These are phyloP conservation scores for Cecidostiba fungosa DNA, from an alignment of 2,888 invertebrate species.

Conservation along the genomic window DNA sequence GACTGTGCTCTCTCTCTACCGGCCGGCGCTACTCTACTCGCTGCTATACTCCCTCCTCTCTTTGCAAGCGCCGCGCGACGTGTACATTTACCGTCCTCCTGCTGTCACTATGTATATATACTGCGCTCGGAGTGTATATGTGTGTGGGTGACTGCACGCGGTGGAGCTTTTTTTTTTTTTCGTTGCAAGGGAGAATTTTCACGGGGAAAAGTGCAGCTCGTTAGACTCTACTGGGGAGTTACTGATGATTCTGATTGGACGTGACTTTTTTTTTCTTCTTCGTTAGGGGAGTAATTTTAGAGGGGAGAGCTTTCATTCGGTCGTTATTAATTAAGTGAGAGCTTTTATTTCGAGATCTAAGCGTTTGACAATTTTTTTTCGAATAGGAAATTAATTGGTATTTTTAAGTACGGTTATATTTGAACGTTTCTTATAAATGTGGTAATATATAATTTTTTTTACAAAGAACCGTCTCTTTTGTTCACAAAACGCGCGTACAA, in stretches of 20 bases:
- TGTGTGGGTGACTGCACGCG: background rate
- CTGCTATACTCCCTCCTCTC: slow-evolving; percentile 8
- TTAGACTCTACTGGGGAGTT: background rate
- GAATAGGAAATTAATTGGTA: no score
- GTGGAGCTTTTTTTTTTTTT: background rate
- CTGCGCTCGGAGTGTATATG: background rate
- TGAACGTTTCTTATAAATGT: no score
- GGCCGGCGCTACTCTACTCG: slow-evolving; percentile 61
- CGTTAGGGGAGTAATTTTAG: background rate
- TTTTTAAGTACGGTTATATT: no score
- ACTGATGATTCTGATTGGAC: background rate
- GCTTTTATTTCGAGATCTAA: background rate
- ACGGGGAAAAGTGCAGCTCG: background rate
- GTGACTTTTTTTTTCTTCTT: background rate
- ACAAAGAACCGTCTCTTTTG: no score
- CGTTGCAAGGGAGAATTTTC: background rate
- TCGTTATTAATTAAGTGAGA: background rate
- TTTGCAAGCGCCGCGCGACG: slow-evolving; percentile 22
- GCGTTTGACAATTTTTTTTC: no score
- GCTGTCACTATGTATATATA: slow-evolving; percentile 18
- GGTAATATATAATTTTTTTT: no score
- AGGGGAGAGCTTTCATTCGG: background rate
- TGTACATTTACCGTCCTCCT: slow-evolving; percentile 39
- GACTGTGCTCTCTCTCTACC: slow-evolving; percentile 67
- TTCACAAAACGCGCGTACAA: no score